Base-by-base conservation (phyloP, 2,113 vertebrate genomes). In the Aptenodytes patagonicus region DNA sequence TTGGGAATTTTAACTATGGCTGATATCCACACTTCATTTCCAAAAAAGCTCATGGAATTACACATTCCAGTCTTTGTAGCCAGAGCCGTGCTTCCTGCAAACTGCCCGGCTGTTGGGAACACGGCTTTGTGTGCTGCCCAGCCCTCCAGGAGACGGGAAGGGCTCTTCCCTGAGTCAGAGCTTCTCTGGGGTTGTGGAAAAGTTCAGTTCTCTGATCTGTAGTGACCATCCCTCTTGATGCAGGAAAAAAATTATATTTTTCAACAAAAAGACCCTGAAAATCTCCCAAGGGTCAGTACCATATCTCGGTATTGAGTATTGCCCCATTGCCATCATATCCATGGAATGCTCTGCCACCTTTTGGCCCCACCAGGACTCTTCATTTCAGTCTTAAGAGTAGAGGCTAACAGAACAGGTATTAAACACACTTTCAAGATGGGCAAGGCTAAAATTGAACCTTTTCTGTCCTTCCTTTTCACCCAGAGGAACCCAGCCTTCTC, bases 11-110 rank as follows among this genome's bases (percentile, higher is more conserved):
- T 93, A 95, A 61, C 80, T 97, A 81, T 87, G 94, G 72, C 86
- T 93, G 88, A 89, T 90, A 95, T 44, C 80, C 51, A 81, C 29
- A 31, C 61, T 95, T 90, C 22, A 94, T 78, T 90, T 96, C 86
- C 72, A 64, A 91, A 96, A 97, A 93, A 93, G 47, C 77, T 97
- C 69, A 82, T 95, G 92, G 83, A 97, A 90, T 96, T 93, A 87
- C 28, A 68, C 83, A 89, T 97, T 93, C 97, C 88, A 82, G 61
- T 68, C 61, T 84, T 70, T 71, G 55, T 93, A 68, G 83, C 79
- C 51, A 66, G 55, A 90, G 61, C 68, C 1, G 2, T 40, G 36
- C 80, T 97, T 95, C 72, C 93, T 82, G 69, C 36, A 87, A 32
- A 28, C 84, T 47, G 57, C 70, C 57, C 6, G 10, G 70, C 81